Evolutionary conservation across 2,888 invertebrate genomes (phyloP).

Genomic region (Caenorhabditis sinica): DNA sequence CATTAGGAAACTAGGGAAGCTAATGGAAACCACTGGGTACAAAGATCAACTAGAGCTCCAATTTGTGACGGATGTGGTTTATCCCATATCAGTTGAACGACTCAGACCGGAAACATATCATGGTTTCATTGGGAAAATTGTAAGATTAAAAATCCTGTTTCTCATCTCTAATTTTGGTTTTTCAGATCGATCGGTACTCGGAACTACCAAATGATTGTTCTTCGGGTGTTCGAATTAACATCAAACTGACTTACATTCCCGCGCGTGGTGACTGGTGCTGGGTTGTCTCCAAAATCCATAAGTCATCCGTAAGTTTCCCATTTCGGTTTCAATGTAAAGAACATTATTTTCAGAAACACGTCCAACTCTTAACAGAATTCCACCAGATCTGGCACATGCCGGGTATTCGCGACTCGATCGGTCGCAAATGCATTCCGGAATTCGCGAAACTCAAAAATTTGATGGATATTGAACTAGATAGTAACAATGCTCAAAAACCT

Average conservation of each 20-base stretch:
- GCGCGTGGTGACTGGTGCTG: conserved; percentile 13
- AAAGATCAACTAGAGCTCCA: conserved; percentile 16
- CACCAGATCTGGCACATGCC: conserved; percentile 24
- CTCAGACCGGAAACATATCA: conserved; percentile 33
- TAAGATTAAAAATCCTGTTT: not conserved
- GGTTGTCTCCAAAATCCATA: conserved; percentile 13
- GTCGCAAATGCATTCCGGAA: not conserved
- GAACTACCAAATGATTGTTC: conserved; percentile 34
- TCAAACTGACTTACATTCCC: not conserved
- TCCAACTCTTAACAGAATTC: conserved; percentile 32
- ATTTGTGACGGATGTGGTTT: not conserved
- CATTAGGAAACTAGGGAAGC: conserved; percentile 10
- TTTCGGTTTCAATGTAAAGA: too few species aligned
- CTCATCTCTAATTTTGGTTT: not conserved
- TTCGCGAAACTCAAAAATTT: not conserved
- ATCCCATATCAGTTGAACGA: not conserved
- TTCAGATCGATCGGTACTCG: conserved; percentile 21
- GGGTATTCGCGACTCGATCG: conserved; percentile 8
- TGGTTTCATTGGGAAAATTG: conserved; percentile 43
- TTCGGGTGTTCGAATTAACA: conserved; percentile 20
- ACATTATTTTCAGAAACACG: conserved; percentile 30
- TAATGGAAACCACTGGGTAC: not conserved
- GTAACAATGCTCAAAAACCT: not conserved
- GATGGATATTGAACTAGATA: not conserved
- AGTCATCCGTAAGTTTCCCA: conserved; percentile 16